Base-by-base conservation (phyloP, 2,797 vertebrate genomes). In the Enteromius anoplus region DNA sequence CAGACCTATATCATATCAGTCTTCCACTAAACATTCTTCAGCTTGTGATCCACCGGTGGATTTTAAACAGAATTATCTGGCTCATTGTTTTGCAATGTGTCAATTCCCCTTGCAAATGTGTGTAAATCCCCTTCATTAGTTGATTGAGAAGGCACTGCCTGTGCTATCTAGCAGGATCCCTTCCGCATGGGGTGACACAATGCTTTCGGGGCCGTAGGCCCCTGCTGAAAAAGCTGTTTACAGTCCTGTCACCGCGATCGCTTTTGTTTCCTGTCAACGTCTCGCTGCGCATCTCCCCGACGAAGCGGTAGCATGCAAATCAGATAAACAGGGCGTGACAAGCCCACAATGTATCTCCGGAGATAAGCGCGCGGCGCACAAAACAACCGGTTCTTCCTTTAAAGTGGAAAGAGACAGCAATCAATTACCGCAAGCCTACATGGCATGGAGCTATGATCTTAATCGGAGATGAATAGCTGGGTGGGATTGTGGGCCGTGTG, bases 111-210 rank as follows among this genome's bases (percentile, higher is more conserved):
- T 79, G 84, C 82, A 88, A 90, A 91, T 88, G 88, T 89, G 81
- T 86, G 80, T 86, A 90, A 93, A 93, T 89, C 89, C 82, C 86
- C 84, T 88, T 91, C 58, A 86, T 86, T 85, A 84, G 83, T 68
- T 87, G 87, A 91, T 89, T 88, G 88, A 82, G 78, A 77, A 90
- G 55, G 86, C 77, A 53, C 79, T 84, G 85, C 80, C 89, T 85
- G 87, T 80, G 86, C 82, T 80, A 86, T 85, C 79, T 86, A 85
- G 75, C 72, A 76, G 53, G 62, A 85, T 85, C 58, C 75, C 42
- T 82, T 82, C 49, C 23, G 64, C 17, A 58, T 58, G 37, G 17
- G 49, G 71, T 47, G 23, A 58, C 49, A 34, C 72, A 32, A 68
- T 68, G 81, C 73, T 76, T 58, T 29, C 26, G 23, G 68, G 26